Evolutionary conservation across 2,113 vertebrate genomes (phyloP), one percentile per base, ranked within the genome.

Genomic region (Malurus melanocephalus): DNA sequence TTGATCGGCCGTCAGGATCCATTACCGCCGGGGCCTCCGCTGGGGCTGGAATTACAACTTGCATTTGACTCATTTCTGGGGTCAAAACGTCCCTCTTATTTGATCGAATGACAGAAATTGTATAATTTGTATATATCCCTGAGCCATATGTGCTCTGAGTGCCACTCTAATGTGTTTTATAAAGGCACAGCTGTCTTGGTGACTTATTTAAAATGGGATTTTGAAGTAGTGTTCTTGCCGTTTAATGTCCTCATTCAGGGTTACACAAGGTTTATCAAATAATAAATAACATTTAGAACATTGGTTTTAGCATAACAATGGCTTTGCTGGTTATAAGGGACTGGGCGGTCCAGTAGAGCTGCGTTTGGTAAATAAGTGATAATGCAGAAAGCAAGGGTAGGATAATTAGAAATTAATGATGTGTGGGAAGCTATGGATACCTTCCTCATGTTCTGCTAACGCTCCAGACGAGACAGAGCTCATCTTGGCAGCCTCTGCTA

Each of bases 51-150:
- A 98, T 98, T 98, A 98, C 98, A 98, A 98, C 98, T 98, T 96
- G 93, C 96, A 94, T 98, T 97, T 97, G 97, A 97, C 97, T 98
- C 98, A 97, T 98, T 98, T 97, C 82, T 85, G 95, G 92, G 98
- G 97, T 98, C 97, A 96, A 94, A 96, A 96, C 96, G 96, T 98
- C 97, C 97, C 97, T 88, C 95, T 98, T 97, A 98, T 98, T 98
- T 98, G 97, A 98, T 98, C 97, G 96, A 98, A 97, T 97, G 97
- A 98, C 98, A 98, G 97, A 98, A 98, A 98, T 98, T 97, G 98
- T 95, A 97, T 98, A 97, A 98, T 98, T 98, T 98, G 97, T 97
- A 97, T 98, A 98, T 98, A 98, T 98, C 98, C 98, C 98, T 96
- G 95, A 97, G 98, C 97, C 96, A 98, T 94, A 97, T 95, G 96